These are phyloP conservation scores for Macrosteles quadrilineatus DNA, from an alignment of 1,140 invertebrate species.

Conservation along the genomic window DNA sequence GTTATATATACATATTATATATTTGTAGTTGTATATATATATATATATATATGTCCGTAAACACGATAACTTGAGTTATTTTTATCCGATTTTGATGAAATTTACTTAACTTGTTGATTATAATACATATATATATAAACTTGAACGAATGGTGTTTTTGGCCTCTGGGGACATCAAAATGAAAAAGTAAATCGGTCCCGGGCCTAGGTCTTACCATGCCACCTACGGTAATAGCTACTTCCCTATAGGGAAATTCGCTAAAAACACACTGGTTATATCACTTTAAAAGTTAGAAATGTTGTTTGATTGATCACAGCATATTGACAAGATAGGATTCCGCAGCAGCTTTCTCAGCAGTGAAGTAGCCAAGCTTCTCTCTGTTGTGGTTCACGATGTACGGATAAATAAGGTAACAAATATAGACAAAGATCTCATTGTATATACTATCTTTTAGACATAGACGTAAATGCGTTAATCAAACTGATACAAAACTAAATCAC, in stretches of 20 bases:
- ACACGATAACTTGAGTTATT: too few relatives aligned
- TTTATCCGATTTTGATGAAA: too few relatives aligned
- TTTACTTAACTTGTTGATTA: neutral
- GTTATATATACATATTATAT: slow-evolving; percentile 2
- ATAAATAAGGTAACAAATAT: too few relatives aligned
- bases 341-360: slow-evolving; percentile 90
- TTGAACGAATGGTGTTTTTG: too few relatives aligned
- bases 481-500: too few relatives aligned
- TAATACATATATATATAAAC: neutral
- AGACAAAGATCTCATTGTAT: too few relatives aligned
- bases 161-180: neutral
- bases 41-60: too few relatives aligned
- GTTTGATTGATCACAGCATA: slow-evolving; percentile 63
- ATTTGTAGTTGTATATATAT: neutral
- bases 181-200: neutral
- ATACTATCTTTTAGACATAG: too few relatives aligned
- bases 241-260: too few relatives aligned
- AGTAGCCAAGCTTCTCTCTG: slow-evolving; percentile 81
- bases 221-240: too few relatives aligned
- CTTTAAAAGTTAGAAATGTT: neutral
- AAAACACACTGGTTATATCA: neutral
- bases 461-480: too few relatives aligned
- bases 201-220: too few relatives aligned
- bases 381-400: slow-evolving; percentile 79
- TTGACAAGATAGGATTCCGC: slow-evolving; percentile 81